Conservation (phyloP, 1,140 invertebrate species). For the Dysdera silvatica region DNA sequence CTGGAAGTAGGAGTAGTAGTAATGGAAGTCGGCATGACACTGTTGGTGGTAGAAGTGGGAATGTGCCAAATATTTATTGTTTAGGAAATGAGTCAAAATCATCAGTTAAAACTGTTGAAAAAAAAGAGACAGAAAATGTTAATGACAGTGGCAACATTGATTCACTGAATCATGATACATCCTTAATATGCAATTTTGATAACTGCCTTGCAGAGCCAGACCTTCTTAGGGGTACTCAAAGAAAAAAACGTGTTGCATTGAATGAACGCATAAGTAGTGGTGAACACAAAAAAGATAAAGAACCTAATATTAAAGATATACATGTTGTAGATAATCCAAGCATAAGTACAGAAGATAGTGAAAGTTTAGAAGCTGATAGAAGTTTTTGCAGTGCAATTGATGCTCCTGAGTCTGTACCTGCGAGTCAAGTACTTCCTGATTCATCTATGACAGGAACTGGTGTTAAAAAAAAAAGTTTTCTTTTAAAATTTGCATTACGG, state of each 20-base stretch:
- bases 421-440: background rate
- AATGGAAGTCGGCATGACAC: constrained; percentile 4
- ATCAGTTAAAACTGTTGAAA: background rate
- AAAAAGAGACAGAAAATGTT: background rate
- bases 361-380: constrained; percentile 22
- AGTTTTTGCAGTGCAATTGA: constrained; percentile 20
- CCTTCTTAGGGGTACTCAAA: constrained; percentile 23
- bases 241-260: constrained; percentile 7
- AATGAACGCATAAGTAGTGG: too few species aligned
- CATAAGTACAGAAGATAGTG: constrained; percentile 24
- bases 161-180: background rate
- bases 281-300: constrained; percentile 1
- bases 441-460: background rate
- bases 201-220: constrained; percentile 18
- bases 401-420: background rate
- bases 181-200: background rate
- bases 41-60: background rate
- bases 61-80: background rate
- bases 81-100: too few species aligned
- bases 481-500: constrained; percentile 39
- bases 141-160: background rate
- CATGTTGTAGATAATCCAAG: constrained; percentile 6
- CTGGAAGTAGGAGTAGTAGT: constrained; percentile 21
- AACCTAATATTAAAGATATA: background rate
- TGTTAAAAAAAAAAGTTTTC: constrained; percentile 37